Percentiles rank a stretch among this genome's conserved stretches.
Conservation (phyloP, 2,113 vertebrate species). For the Pimephales promelas region DNA sequence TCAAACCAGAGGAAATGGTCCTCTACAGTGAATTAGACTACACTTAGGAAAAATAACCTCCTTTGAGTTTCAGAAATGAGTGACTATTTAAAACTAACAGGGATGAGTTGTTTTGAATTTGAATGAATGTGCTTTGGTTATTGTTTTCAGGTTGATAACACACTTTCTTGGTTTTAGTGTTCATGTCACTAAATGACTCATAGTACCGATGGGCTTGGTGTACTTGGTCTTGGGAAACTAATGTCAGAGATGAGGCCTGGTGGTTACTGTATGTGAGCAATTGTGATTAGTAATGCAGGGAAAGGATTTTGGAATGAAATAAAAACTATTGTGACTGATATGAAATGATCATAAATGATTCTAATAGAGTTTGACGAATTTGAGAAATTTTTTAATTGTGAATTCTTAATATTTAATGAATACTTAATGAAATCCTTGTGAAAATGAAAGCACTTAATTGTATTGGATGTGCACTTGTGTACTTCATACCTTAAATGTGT, state of each 20-base stretch:
- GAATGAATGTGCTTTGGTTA: neutral
- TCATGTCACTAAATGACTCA: neutral
- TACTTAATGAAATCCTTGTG: neutral
- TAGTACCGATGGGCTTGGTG: neutral
- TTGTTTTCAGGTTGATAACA: conserved; percentile 30
- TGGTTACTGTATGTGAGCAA: neutral
- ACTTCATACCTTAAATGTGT: no score
- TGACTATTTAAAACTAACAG: neutral
- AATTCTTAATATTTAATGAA: no score
- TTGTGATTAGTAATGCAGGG: neutral
- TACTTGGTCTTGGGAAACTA: neutral
- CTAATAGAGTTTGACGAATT: neutral
- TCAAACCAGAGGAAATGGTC: conserved; percentile 53
- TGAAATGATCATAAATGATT: neutral
- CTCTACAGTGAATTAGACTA: conserved; percentile 33
- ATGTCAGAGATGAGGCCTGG: no score
- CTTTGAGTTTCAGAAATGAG: neutral
- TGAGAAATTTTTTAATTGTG: no score
- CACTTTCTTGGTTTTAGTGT: conserved; percentile 1
- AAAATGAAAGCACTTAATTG: no score
- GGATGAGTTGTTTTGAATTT: neutral
- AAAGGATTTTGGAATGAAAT: neutral
- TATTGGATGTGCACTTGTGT: no score
- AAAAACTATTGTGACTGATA: neutral
- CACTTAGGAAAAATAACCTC: conserved; percentile 28